Percentiles rank a stretch among this genome's conserved stretches.
These are phyloP conservation scores for Ophion ellenae DNA, from an alignment of 2,888 invertebrate genomes.

Conservation along the genomic window DNA sequence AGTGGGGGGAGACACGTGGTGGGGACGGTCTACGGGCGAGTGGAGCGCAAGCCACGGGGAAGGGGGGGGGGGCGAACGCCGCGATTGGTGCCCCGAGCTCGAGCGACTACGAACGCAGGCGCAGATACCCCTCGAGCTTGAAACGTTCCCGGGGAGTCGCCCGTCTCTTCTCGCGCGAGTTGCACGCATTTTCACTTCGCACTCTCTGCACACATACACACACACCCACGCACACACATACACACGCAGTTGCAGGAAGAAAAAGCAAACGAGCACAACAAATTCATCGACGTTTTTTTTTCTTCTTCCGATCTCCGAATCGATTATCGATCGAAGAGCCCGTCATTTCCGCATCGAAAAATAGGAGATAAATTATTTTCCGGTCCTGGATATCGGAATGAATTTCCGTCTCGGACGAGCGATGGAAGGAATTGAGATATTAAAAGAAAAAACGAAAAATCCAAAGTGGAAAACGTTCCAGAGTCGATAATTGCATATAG, in stretches of 20 bases:
- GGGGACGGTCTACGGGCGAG: conserved; percentile 2
- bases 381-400: neutral
- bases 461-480: too few relatives aligned
- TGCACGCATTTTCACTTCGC: conserved; percentile 75
- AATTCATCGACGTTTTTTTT: neutral
- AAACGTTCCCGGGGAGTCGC: conserved; percentile 79
- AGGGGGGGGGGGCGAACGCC: conserved; percentile 51
- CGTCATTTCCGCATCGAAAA: neutral
- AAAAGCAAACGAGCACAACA: conserved; percentile 6
- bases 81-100: conserved; percentile 67
- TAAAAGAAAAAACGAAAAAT: too few relatives aligned
- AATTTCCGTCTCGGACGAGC: too few relatives aligned
- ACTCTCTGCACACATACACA: conserved; percentile 30
- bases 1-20: conserved; percentile 6
- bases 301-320: conserved; percentile 12
- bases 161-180: conserved; percentile 82
- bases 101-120: conserved; percentile 73
- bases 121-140: conserved; percentile 73
- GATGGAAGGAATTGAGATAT: too few relatives aligned
- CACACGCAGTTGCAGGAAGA: conserved; percentile 26
- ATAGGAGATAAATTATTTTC: neutral
- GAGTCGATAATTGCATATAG: too few relatives aligned
- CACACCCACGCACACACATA: too few relatives aligned
- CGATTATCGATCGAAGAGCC: neutral
- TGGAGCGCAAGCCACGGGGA: neutral